Evolutionary conservation across 35 echinoderm and acorn worm genomes (phyloP).

Genomic region (Amphiura filiformis): DNA sequence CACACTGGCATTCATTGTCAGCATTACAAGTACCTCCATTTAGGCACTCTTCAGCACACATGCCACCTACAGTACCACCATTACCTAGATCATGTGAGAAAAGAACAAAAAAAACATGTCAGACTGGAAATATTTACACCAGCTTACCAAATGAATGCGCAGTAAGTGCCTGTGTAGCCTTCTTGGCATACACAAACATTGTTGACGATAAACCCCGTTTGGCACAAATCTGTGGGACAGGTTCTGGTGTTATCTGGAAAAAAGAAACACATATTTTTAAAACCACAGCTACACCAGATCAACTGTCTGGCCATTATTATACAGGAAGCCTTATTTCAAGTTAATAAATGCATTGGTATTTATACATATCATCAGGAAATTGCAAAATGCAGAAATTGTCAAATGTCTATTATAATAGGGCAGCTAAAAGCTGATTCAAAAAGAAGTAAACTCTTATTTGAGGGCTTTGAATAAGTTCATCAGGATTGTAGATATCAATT

Average conservation of each 20-base stretch:
- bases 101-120: background rate
- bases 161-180: slow-evolving; percentile 20
- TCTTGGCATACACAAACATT: slow-evolving; percentile 30
- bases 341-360: too few species aligned
- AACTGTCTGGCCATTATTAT: too few species aligned
- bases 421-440: too few species aligned
- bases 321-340: too few species aligned
- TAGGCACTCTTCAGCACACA: slow-evolving; percentile 18
- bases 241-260: background rate
- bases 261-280: too few species aligned
- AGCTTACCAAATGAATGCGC: slow-evolving; percentile 28
- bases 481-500: too few species aligned
- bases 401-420: too few species aligned
- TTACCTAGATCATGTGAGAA: background rate
- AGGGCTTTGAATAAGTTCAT: too few species aligned
- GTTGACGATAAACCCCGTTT: slow-evolving; percentile 29
- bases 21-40: slow-evolving; percentile 25
- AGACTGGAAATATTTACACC: background rate
- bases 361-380: too few species aligned
- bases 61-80: background rate
- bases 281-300: too few species aligned
- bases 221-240: background rate
- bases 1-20: slow-evolving; percentile 35
- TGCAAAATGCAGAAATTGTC: too few species aligned
- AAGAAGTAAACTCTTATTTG: too few species aligned